Conservation (phyloP, 2,113 vertebrate genomes). For the Lophotis ruficrista region DNA sequence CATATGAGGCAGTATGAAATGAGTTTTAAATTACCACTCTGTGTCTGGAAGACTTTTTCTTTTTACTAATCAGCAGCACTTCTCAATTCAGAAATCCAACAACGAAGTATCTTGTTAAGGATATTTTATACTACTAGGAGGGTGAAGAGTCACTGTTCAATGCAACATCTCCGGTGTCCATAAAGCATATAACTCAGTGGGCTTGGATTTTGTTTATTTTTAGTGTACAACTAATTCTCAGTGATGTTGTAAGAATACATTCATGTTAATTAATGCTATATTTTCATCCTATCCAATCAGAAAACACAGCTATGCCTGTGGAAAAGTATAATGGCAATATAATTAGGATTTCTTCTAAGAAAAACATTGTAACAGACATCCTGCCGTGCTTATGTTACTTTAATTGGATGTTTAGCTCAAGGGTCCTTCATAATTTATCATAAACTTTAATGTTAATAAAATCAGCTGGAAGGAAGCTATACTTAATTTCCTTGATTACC, state of each 20-base stretch:
- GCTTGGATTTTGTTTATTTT: neutral
- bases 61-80: neutral
- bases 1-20: neutral
- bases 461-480: slow-evolving; percentile 64
- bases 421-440: slow-evolving; percentile 67
- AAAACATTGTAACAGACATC: slow-evolving; percentile 66
- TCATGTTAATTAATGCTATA: slow-evolving; percentile 10
- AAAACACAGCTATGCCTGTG: neutral
- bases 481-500: slow-evolving; percentile 67
- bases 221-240: neutral
- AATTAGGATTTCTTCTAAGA: slow-evolving; percentile 59
- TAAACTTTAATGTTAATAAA: slow-evolving; percentile 75
- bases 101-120: neutral
- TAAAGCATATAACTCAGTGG: neutral
- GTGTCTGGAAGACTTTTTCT: neutral
- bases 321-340: slow-evolving; percentile 46
- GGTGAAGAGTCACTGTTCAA: neutral
- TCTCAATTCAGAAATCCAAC: neutral
- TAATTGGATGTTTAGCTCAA: slow-evolving; percentile 75
- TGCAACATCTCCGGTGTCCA: neutral
- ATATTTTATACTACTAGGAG: neutral
- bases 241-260: neutral
- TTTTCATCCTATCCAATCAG: slow-evolving; percentile 16
- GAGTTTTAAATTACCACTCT: neutral
- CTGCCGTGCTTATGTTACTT: slow-evolving; percentile 69